phyloP scores from a whole-genome alignment of 2,888 invertebrate genomes.

The Nysson spinosus region DNA sequence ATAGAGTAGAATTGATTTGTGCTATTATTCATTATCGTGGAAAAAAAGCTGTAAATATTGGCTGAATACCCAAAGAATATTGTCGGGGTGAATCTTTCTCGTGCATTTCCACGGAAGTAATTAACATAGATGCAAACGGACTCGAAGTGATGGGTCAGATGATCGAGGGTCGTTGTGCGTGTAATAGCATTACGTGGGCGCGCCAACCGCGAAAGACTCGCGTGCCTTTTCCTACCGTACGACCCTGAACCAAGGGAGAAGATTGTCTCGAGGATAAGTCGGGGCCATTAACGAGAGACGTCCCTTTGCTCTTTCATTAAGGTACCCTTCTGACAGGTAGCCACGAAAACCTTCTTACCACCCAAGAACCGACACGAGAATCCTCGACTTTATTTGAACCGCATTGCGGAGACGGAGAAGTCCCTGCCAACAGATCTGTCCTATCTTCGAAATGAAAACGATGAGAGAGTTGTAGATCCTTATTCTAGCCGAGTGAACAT shows the following conservation, averaged over 20 bases:
- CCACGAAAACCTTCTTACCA: constrained; percentile 45
- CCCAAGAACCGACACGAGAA: constrained; percentile 26
- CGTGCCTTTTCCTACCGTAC: constrained; percentile 37
- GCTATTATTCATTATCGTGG: too few relatives aligned
- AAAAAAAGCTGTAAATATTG: too few relatives aligned
- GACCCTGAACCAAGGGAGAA: constrained; percentile 15
- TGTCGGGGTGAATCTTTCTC: background rate
- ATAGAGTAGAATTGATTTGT: too few relatives aligned
- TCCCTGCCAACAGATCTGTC: constrained; percentile 14
- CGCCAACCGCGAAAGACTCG: constrained; percentile 44
- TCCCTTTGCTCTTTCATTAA: constrained; percentile 56
- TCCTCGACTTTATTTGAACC: constrained; percentile 46
- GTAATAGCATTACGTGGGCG: constrained; percentile 43
- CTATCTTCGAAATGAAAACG: too few relatives aligned
- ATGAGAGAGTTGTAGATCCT: too few relatives aligned
- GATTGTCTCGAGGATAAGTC: constrained; percentile 59
- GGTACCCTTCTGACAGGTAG: constrained; percentile 53
- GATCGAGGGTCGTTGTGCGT: constrained; percentile 25
- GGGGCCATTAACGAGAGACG: constrained; percentile 50
- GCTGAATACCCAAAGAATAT: too few relatives aligned
- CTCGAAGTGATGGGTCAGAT: constrained; percentile 29
- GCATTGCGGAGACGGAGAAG: constrained; percentile 47
- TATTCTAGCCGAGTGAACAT: too few relatives aligned
- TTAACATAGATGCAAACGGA: constrained; percentile 39
- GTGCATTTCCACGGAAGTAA: constrained; percentile 1